Evolutionary conservation across 2,888 invertebrate genomes (phyloP).

Genomic region (Lepas anatifera): DNA sequence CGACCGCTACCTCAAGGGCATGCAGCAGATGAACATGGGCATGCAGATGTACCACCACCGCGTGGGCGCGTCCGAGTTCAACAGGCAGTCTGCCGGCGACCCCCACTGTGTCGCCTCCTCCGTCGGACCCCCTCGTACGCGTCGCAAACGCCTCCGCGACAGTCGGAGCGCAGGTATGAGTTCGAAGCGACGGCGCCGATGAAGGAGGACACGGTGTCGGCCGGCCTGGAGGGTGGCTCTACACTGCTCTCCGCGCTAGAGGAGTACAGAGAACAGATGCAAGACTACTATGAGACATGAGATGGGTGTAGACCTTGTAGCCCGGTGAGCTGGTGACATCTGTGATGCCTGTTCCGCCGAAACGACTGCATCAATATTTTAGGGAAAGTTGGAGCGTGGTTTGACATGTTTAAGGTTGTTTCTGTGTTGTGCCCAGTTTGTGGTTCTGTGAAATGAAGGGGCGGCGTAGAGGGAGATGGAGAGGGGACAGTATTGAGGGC

Average conservation of each 20-base stretch:
- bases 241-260: conserved; percentile 21
- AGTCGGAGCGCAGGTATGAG: conserved; percentile 14
- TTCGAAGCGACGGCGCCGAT: conserved; percentile 9
- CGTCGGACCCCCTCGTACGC: not conserved
- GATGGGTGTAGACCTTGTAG: too few relatives aligned
- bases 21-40: not conserved
- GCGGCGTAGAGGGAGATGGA: not conserved
- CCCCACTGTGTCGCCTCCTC: conserved; percentile 11
- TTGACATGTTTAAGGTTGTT: not conserved
- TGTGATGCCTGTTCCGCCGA: not conserved
- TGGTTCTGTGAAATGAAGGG: not conserved
- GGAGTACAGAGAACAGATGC: conserved; percentile 19
- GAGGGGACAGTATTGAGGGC: not conserved
- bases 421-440: not conserved
- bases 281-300: conserved; percentile 21
- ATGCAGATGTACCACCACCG: not conserved
- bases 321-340: not conserved
- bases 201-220: conserved; percentile 10
- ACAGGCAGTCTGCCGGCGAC: too few relatives aligned
- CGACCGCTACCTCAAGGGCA: conserved; percentile 20
- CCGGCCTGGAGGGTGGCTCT: conserved; percentile 1
- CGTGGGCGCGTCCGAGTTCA: not conserved
- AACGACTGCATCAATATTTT: not conserved
- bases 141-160: not conserved
- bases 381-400: not conserved